Percentiles rank a stretch among this genome's conserved stretches.
Conservation (phyloP, 2,113 vertebrate genomes). For the Pseudorhombus dupliciocellatus region DNA sequence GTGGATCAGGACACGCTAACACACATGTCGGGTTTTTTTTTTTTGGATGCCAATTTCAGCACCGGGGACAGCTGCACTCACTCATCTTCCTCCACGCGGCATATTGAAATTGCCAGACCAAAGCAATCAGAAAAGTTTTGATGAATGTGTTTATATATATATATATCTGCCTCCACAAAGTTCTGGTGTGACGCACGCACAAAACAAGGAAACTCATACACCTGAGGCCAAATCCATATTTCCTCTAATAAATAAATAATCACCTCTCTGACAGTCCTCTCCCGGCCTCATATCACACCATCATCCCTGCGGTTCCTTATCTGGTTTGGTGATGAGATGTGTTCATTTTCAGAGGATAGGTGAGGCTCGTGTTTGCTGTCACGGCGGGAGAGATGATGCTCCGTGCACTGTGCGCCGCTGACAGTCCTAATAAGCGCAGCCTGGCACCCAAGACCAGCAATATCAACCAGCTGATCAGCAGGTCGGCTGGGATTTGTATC, state of each 20-base stretch:
- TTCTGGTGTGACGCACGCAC: slow-evolving; percentile 49
- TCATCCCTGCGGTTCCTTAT: slow-evolving; percentile 54
- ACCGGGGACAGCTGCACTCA: slow-evolving; percentile 44
- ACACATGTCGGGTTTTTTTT: background rate
- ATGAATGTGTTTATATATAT: slow-evolving; percentile 48
- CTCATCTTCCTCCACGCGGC: slow-evolving; percentile 12
- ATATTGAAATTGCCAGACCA: slow-evolving; percentile 43
- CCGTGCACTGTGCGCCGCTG: slow-evolving; percentile 34
- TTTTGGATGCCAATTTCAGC: slow-evolving; percentile 46
- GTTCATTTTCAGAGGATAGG: slow-evolving; percentile 41
- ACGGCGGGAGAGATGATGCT: slow-evolving; percentile 51
- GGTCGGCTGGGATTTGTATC: slow-evolving; percentile 64
- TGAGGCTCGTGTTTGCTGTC: slow-evolving; percentile 57
- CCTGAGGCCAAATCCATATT: slow-evolving; percentile 65
- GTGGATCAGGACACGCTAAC: slow-evolving; percentile 11
- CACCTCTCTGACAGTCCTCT: slow-evolving; percentile 54
- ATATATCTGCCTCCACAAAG: slow-evolving; percentile 34
- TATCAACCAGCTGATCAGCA: slow-evolving; percentile 67
- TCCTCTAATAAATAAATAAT: slow-evolving; percentile 66
- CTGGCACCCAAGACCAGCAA: slow-evolving; percentile 36
- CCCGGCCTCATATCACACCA: slow-evolving; percentile 37
- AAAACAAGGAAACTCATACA: slow-evolving; percentile 53
- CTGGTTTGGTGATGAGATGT: slow-evolving; percentile 38
- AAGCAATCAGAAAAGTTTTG: slow-evolving; percentile 64
- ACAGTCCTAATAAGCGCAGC: slow-evolving; percentile 55